Conservation (phyloP, 2,888 invertebrate genomes). For the Apomyelois bistriatella region DNA sequence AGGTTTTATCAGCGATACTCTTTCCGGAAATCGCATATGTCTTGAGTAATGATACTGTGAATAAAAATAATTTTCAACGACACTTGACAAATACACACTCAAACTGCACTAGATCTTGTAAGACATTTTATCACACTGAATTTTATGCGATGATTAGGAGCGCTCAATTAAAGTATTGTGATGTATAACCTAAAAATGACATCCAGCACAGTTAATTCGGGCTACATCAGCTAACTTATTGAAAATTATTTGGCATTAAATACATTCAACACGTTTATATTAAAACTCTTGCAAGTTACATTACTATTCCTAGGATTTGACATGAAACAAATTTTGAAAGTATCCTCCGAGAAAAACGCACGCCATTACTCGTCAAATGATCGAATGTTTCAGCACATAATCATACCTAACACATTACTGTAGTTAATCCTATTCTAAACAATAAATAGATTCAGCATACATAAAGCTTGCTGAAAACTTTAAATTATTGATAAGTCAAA, state of each 20-base stretch:
- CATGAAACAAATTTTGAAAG: slow-evolving; percentile 74
- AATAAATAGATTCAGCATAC: slow-evolving; percentile 67
- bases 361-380: slow-evolving; percentile 83
- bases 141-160: slow-evolving; percentile 66
- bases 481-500: slow-evolving; percentile 64
- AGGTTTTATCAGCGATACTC: slow-evolving; percentile 69
- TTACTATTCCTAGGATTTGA: slow-evolving; percentile 51
- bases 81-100: slow-evolving; percentile 60
- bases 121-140: slow-evolving; percentile 45
- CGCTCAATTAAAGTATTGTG: slow-evolving; percentile 68
- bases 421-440: slow-evolving; percentile 80
- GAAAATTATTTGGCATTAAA: slow-evolving; percentile 26
- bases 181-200: slow-evolving; percentile 79
- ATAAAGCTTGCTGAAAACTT: slow-evolving; percentile 71
- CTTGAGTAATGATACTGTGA: slow-evolving; percentile 77
- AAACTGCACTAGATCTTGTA: slow-evolving; percentile 31
- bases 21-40: slow-evolving; percentile 79
- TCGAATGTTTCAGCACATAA: slow-evolving; percentile 68
- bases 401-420: slow-evolving; percentile 88
- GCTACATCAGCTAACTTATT: slow-evolving; percentile 32
- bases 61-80: slow-evolving; percentile 70
- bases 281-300: slow-evolving; percentile 36
- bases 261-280: slow-evolving; percentile 32
- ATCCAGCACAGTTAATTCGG: slow-evolving; percentile 62
- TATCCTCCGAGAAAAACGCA: slow-evolving; percentile 82